Conservation (phyloP, 2,888 invertebrate genomes). For the Thysanoteuthis rhombus region DNA sequence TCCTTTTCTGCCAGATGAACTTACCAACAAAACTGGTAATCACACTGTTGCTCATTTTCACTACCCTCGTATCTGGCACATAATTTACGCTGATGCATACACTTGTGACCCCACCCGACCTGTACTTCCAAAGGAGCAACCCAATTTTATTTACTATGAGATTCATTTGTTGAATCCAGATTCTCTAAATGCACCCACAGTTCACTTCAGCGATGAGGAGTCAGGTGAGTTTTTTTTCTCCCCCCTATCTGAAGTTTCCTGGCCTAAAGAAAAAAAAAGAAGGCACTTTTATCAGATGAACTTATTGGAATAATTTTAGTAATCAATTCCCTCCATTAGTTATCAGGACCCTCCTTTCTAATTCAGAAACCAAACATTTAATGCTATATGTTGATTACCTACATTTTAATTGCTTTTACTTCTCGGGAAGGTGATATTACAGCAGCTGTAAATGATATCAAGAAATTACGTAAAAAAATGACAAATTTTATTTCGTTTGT, state of each 20-base stretch:
- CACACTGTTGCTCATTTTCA: conserved; percentile 47
- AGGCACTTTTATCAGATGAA: too few species aligned
- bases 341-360: too few species aligned
- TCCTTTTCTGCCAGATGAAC: conserved; percentile 46
- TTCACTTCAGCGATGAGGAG: conserved; percentile 64
- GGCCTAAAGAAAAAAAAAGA: too few species aligned
- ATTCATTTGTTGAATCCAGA: conserved; percentile 61
- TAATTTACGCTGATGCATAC: conserved; percentile 57
- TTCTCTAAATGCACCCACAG: conserved; percentile 58
- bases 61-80: conserved; percentile 57
- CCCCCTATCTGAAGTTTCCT: neutral
- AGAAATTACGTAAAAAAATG: too few species aligned
- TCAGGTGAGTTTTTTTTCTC: conserved; percentile 55
- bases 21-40: conserved; percentile 48
- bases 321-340: too few species aligned
- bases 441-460: too few species aligned
- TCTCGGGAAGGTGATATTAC: too few species aligned
- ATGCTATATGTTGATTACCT: too few species aligned
- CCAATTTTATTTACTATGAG: conserved; percentile 53
- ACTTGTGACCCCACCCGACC: conserved; percentile 51
- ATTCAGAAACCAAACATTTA: too few species aligned
- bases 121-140: conserved; percentile 35
- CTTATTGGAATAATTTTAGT: too few species aligned
- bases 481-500: too few species aligned
- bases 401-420: too few species aligned